phyloP scores from a whole-genome alignment of 2,797 vertebrate genomes.

The Microctenopoma steveboyesi region DNA sequence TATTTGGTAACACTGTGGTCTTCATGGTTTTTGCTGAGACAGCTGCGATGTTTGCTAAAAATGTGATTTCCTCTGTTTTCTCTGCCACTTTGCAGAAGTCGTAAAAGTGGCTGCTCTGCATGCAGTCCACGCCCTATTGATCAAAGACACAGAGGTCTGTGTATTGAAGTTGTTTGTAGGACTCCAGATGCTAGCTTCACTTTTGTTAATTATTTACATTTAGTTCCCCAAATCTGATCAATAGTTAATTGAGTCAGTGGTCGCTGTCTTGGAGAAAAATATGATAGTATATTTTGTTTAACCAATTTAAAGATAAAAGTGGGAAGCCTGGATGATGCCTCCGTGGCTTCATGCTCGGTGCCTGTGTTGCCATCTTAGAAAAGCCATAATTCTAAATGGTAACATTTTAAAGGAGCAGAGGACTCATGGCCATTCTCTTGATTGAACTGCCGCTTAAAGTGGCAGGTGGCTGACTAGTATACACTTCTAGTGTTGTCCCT shows the following conservation, averaged over 20 bases:
- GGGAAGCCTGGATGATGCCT: constrained; percentile 22
- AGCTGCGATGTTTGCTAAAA: constrained; percentile 71
- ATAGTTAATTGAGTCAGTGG: constrained; percentile 77
- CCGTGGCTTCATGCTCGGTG: constrained; percentile 24
- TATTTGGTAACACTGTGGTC: constrained; percentile 48
- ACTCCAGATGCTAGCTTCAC: constrained; percentile 77
- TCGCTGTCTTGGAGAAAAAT: constrained; percentile 57
- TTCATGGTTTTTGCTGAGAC: constrained; percentile 69
- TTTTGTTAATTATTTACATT: constrained; percentile 81
- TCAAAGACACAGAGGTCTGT: constrained; percentile 63
- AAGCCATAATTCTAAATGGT: constrained; percentile 56
- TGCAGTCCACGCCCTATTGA: constrained; percentile 68
- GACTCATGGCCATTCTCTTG: constrained; percentile 58
- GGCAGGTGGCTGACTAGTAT: constrained; percentile 62
- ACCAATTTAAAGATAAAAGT: constrained; percentile 23
- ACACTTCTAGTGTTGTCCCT: constrained; percentile 48
- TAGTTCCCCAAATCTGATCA: constrained; percentile 76
- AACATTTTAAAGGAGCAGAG: constrained; percentile 48
- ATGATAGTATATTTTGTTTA: constrained; percentile 19
- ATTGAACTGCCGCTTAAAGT: constrained; percentile 74
- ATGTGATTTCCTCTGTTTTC: constrained; percentile 60
- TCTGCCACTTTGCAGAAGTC: constrained; percentile 59
- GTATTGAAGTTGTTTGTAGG: constrained; percentile 72
- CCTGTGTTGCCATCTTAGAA: constrained; percentile 28
- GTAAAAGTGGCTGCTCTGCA: constrained; percentile 46